Evolutionary conservation across 2,113 vertebrate genomes (phyloP).

Genomic region (Ramphastos sulfuratus): DNA sequence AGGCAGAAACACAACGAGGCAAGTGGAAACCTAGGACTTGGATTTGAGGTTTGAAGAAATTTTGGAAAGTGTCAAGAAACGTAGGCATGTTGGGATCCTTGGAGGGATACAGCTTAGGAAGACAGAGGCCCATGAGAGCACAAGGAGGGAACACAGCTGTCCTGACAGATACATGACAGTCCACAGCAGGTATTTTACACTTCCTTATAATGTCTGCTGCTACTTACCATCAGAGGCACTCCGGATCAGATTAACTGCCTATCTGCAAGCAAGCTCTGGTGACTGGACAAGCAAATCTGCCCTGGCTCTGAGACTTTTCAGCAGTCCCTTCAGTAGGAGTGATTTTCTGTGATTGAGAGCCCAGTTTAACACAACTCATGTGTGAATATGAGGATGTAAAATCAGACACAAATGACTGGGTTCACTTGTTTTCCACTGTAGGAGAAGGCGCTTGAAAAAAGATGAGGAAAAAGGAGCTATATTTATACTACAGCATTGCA

Average conservation of each 20-base stretch:
- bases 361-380: neutral
- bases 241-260: neutral
- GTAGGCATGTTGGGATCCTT: neutral
- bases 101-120: neutral
- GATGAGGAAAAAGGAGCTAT: neutral
- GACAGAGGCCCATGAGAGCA: neutral
- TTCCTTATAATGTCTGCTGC: neutral
- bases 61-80: accelerated
- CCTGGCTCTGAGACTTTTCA: neutral
- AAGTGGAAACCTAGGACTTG: neutral
- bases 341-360: neutral
- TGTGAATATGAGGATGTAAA: neutral
- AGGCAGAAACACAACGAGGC: neutral
- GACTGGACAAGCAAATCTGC: neutral
- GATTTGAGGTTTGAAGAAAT: neutral
- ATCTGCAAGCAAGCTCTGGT: neutral
- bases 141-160: neutral
- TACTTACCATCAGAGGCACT: neutral
- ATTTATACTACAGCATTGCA: neutral
- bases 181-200: neutral
- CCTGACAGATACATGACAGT: neutral
- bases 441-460: neutral
- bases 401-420: neutral
- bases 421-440: neutral
- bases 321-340: neutral